Evolutionary conservation across 1,140 invertebrate genomes (phyloP).

Genomic region (Bombus sibiricus): DNA sequence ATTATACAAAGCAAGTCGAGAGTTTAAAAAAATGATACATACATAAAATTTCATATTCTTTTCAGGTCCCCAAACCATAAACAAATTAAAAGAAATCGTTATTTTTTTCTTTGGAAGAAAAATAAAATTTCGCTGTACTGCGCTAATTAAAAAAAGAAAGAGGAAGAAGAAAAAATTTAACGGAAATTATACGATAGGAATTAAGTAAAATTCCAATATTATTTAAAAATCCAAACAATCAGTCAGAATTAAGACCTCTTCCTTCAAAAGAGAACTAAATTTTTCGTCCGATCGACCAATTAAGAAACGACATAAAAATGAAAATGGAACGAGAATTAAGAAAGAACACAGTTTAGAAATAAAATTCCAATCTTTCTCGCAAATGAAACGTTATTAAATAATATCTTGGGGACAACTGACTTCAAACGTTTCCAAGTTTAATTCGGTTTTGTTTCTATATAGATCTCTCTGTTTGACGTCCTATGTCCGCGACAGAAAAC

Average conservation of each 20-base stretch:
- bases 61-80: too few species aligned
- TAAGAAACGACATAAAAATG: neutral
- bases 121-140: neutral
- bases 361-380: neutral
- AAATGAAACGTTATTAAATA: neutral
- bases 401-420: neutral
- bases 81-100: neutral
- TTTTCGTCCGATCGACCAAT: neutral
- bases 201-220: neutral
- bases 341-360: neutral
- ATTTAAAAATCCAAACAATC: neutral
- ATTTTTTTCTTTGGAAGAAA: neutral
- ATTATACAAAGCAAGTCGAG: neutral
- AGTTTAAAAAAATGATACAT: neutral
- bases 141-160: too few species aligned
- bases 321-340: neutral
- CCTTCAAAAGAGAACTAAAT: neutral
- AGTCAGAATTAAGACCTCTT: too few species aligned
- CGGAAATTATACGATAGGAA: too few species aligned
- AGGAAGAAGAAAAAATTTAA: too few species aligned
- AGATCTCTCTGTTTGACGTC: neutral
- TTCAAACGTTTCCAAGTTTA: neutral
- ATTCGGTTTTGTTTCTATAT: neutral
- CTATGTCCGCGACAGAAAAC: neutral
- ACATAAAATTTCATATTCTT: too few species aligned